Evolutionary conservation across 2,888 invertebrate species (phyloP).

Genomic region (Lysandra coridon): DNA sequence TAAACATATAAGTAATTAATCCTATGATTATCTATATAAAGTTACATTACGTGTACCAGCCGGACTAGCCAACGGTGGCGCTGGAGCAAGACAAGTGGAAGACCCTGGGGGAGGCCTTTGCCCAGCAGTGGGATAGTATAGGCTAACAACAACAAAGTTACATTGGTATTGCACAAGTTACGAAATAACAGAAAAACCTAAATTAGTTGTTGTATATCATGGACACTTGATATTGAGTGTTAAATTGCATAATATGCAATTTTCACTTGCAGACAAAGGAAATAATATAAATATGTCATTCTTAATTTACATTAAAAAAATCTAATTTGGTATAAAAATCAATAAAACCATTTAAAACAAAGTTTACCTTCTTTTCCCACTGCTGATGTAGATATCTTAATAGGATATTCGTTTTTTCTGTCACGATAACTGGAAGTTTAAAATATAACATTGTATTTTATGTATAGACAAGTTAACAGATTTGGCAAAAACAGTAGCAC

Average conservation of each 20-base stretch:
- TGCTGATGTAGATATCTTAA: constrained; percentile 96
- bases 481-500: background rate
- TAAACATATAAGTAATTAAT: constrained; percentile 31
- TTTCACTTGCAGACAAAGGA: no score
- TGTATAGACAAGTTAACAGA: background rate
- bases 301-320: background rate
- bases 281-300: no score
- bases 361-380: constrained; percentile 93
- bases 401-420: constrained; percentile 96
- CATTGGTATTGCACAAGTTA: background rate
- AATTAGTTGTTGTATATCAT: background rate
- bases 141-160: no score
- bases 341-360: background rate
- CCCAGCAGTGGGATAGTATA: no score
- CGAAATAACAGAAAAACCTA: background rate
- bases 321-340: background rate
- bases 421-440: constrained; percentile 90
- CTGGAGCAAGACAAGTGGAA: no score
- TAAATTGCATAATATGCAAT: background rate
- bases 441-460: constrained; percentile 4
- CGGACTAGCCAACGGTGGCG: no score
- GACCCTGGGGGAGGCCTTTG: no score
- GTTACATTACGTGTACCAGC: no score
- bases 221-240: background rate
- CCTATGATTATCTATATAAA: no score